Evolutionary conservation across 1,140 invertebrate genomes (phyloP), one percentile per base, ranked within the genome.

Genomic region (Coelopa frigida): DNA sequence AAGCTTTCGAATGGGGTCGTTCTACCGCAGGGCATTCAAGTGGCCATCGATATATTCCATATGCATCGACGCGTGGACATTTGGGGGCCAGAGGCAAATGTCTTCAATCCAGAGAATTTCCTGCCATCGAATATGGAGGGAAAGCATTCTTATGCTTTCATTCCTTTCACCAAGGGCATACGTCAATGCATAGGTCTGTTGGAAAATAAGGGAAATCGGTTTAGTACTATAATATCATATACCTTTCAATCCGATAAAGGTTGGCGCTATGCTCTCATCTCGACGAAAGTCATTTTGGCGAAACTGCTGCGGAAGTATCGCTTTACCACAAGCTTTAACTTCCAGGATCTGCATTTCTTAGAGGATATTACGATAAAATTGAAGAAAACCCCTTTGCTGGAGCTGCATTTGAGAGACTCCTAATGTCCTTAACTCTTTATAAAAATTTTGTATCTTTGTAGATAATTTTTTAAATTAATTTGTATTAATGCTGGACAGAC

Each of bases 21-120:
- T 11, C 15, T 58, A 24, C 53, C 55, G 7, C 51, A 49, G 17
- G 57, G 54, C 10, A 22, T 53, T 1, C 37, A 50, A 20, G 27
- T 64, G 6, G 50, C 18, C 4, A 48, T 58, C 8, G 46, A 50
- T 5, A 53, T 58, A 11, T 60, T 55, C 4, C 26, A 55, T 31
- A 50, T 58, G 11, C 59, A 61, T 36, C 51, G 56, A 17, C 49
- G 50, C 10, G 42, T 29, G 20, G 45, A 53, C 24, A 14, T 48
- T 32, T 61, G 57, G 59, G 59, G 59, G n/a, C 26, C 37, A 8
- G 45, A 61, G n/a, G 56, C 62, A 10, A 20, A 50, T 2, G 43
- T 20, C n/a, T 68, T 66, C 18, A 51, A 59, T 54, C 62, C 64
- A 3, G 56, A 67, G 23, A 47, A 59, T 29, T 68, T 68, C 37